phyloP scores from a whole-genome alignment of 2,797 vertebrate genomes.

The Glyptemys insculpta region DNA sequence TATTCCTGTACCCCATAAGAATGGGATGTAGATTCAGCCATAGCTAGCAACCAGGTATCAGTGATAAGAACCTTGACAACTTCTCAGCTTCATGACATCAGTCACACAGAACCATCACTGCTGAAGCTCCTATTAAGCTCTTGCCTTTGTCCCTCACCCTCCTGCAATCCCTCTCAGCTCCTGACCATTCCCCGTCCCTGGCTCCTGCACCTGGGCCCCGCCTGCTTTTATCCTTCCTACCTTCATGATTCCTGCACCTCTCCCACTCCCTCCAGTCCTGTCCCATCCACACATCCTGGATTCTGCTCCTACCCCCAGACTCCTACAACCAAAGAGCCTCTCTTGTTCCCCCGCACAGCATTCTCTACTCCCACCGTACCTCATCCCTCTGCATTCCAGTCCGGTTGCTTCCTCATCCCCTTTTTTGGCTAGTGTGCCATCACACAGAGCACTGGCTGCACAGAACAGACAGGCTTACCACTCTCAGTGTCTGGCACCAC shows the following conservation, averaged over 20 bases:
- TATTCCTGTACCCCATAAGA: background rate
- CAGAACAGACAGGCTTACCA: background rate
- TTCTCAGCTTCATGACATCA: background rate
- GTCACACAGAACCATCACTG: background rate
- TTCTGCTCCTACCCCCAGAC: constrained; percentile 41
- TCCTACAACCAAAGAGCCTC: constrained; percentile 33
- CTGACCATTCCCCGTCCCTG: no score
- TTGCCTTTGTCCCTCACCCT: background rate
- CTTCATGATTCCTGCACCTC: no score
- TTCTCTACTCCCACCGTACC: constrained; percentile 10
- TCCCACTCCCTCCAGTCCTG: background rate
- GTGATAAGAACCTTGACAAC: background rate
- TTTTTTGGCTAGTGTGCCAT: background rate
- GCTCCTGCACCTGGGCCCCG: background rate
- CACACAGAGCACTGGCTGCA: constrained; percentile 43
- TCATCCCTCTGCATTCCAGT: constrained; percentile 29
- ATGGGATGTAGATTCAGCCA: background rate
- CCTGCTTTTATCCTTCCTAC: background rate
- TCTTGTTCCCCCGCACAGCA: constrained; percentile 52
- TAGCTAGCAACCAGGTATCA: background rate
- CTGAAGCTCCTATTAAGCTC: background rate
- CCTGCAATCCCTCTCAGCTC: background rate
- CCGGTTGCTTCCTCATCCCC: constrained; percentile 34
- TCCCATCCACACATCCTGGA: constrained; percentile 23
- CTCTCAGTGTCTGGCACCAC: background rate